Evolutionary conservation across 2,797 vertebrate species (phyloP), one percentile per base, ranked within the genome.

Genomic region (Geotrypetes seraphini): DNA sequence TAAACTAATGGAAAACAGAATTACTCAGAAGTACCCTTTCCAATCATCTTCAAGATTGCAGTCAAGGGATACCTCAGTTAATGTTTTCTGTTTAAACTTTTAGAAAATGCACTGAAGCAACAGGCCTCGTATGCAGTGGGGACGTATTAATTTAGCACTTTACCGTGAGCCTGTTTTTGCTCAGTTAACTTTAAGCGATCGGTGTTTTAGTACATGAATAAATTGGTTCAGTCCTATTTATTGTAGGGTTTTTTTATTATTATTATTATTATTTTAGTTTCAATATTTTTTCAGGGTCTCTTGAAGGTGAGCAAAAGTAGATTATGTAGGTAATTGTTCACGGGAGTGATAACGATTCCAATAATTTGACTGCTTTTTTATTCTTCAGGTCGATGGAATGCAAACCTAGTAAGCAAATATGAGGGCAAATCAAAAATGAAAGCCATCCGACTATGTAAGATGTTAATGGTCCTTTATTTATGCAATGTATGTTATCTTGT

Each of bases 181-280:
- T 63, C 54, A 46, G 57, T 65, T 69, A 60, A 71, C 52, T 65
- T 53, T 10, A 36, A 31, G 22, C 46, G 38, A 50, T 47, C 58
- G 32, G 38, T 57, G 31, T 19, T 73, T 66, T 63, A 69, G 41
- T 50, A 49, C 1, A 1, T 25, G 52, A 63, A 67, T 63, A 63
- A 61, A 60, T 69, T 60, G 56, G 36, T 53, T 31, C 33, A 25
- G 8, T 57, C 19, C 39, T 65, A 49, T 65, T 60, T 57, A 60
- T 49, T 49, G 41, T 41, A 21, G 22, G 24, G 38, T 12, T 30
- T 53, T 38, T 22, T 23, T 22, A n/a, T n/a, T n/a, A n/a, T 23
- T 29, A 18, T 38, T 10, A 16, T n/a, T n/a, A n/a, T 8, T 22
- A 19, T 26, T 19, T 16, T n/a, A 10, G 10, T 16, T 26, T n/a